phyloP scores from a whole-genome alignment of 2,888 invertebrate species.

The Podabrus alpinus region DNA sequence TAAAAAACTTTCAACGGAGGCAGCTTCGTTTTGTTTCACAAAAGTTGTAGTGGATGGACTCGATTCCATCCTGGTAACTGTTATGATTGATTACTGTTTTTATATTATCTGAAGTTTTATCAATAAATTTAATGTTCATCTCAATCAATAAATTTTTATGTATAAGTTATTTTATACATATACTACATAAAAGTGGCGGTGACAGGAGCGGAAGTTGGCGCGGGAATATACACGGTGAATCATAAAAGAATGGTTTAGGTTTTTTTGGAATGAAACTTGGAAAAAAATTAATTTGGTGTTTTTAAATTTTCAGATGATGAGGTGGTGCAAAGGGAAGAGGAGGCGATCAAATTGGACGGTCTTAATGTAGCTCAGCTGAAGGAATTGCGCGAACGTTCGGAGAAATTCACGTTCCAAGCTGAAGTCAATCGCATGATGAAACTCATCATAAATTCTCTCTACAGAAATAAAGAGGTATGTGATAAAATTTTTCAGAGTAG shows the following conservation, averaged over 20 bases:
- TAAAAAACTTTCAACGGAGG: slow-evolving; percentile 15
- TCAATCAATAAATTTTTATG: slow-evolving; percentile 12
- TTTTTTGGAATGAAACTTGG: no score
- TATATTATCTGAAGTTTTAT: slow-evolving; percentile 41
- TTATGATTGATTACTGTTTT: neutral
- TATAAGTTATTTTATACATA: no score
- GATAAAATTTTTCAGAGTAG: no score
- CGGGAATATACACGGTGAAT: neutral
- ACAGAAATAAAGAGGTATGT: slow-evolving; percentile 93
- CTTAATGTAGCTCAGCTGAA: slow-evolving; percentile 92
- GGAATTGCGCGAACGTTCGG: slow-evolving; percentile 85
- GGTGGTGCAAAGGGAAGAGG: slow-evolving; percentile 88
- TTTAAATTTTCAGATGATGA: slow-evolving; percentile 73
- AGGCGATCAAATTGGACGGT: slow-evolving; percentile 94
- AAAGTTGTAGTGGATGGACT: slow-evolving; percentile 13
- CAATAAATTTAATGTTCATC: slow-evolving; percentile 12
- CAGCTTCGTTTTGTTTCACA: slow-evolving; percentile 9
- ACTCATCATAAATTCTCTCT: slow-evolving; percentile 98
- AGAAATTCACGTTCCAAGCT: slow-evolving; percentile 91
- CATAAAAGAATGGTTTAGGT: no score
- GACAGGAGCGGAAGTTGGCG: neutral
- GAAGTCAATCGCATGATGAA: slow-evolving; percentile 99
- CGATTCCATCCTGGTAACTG: slow-evolving; percentile 15
- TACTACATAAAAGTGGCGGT: neutral
- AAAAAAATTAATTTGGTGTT: neutral